Base-by-base conservation (phyloP, 2,888 invertebrate species). In the Andrena haemorrhoa region DNA sequence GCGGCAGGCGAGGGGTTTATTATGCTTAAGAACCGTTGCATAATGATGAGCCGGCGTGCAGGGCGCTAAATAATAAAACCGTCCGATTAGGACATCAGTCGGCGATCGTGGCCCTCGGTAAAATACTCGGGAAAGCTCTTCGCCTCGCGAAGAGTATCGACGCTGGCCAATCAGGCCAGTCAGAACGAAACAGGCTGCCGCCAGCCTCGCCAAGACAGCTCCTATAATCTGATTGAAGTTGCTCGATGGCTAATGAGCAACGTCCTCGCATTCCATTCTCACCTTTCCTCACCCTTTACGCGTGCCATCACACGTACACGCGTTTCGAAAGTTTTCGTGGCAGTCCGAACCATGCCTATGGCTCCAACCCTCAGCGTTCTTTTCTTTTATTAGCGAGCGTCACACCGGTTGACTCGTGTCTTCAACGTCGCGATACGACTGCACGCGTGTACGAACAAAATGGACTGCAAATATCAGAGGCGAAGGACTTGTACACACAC, bases 221-320 rank as follows among this genome's bases (percentile, higher is more conserved):
- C 77, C 83, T 77, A 88, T 86, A 91, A 92, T 92, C 91, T 89
- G 91, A 92, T 92, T 87, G 88, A 92, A 91, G 88, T 85, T 83
- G 77, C 86, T 87, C 75, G 85, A 86, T 87, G 86, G 88, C 89
- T 92, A 92, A 92, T 91, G 90, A 92, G 90, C 88, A 89, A 86
- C 86, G 87, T 89, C 87, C 81, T 87, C 80, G 87, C 91, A 90
- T 92, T 90, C 89, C 91, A 76, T 92, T 89, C 90, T 90, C 90
- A 87, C 89, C 87, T 88, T 85, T 79, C 69, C 78, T 76, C 71
- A 68, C 80, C 82, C 79, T 86, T 83, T 83, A 86, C 87, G 88
- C 90, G 88, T 89, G 87, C 86, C 88, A 84, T 79, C 81, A 84
- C 82, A 81, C 41, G 53, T 81, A 79, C 75, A 80, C 65, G 82